These are phyloP conservation scores for Prionailurus viverrinus DNA, from an alignment of 2,113 vertebrate genomes.

Conservation along the genomic window DNA sequence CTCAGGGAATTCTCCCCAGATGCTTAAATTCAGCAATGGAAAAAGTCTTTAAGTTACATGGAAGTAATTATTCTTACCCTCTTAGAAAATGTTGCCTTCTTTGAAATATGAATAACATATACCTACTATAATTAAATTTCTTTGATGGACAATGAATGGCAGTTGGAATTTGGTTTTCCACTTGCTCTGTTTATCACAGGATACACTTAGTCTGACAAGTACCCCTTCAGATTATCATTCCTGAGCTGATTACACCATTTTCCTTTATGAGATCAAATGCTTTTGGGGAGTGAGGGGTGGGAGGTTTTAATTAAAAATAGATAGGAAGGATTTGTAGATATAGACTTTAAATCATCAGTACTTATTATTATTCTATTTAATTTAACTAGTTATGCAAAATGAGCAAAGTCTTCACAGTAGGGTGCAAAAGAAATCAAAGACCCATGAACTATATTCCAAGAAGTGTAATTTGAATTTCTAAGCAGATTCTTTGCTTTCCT, in stretches of 20 bases:
- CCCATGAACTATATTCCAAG: neutral
- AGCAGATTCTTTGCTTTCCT: rapidly evolving
- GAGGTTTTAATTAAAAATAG: neutral
- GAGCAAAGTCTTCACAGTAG: neutral
- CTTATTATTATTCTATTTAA: neutral
- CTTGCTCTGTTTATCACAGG: constrained; percentile 44
- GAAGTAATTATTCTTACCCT: constrained; percentile 77
- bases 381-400: neutral
- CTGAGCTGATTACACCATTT: constrained; percentile 49
- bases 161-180: constrained; percentile 63
- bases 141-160: constrained; percentile 80
- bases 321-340: neutral
- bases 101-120: constrained; percentile 81
- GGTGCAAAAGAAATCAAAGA: neutral
- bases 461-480: neutral
- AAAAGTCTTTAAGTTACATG: constrained; percentile 83
- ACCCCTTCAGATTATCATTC: constrained; percentile 66
- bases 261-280: constrained; percentile 62
- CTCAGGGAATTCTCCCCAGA: constrained; percentile 74
- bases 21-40: constrained; percentile 81
- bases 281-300: neutral
- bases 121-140: constrained; percentile 74
- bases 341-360: neutral
- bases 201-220: neutral
- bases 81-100: constrained; percentile 83